Conservation (phyloP, 2,888 invertebrate species). For the Drymonia ruficornis region DNA sequence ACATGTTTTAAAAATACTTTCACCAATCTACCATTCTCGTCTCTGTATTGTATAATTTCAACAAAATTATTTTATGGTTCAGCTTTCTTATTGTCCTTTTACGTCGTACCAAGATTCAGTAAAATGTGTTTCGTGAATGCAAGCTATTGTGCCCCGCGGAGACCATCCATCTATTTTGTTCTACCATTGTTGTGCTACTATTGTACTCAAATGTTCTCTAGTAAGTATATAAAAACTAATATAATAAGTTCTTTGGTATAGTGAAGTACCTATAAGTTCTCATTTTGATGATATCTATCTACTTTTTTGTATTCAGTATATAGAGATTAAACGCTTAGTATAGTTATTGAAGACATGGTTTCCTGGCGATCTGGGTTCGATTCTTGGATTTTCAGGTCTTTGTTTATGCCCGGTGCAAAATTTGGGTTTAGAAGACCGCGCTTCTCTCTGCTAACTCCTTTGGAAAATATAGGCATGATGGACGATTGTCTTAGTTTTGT, state of each 20-base stretch:
- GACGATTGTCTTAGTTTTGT: too few relatives aligned
- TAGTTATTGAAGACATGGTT: too few relatives aligned
- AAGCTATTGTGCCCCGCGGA: slow-evolving; percentile 6
- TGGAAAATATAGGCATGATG: too few relatives aligned
- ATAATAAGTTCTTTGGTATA: not conserved
- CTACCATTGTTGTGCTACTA: not conserved
- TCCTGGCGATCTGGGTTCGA: too few relatives aligned
- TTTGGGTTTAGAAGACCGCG: too few relatives aligned
- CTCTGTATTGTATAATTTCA: not conserved
- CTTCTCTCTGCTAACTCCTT: too few relatives aligned
- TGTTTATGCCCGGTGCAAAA: too few relatives aligned
- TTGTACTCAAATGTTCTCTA: not conserved
- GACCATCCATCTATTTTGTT: slow-evolving; percentile 4
- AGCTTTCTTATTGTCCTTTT: slow-evolving; percentile 4
- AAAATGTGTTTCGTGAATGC: slow-evolving; percentile 8
- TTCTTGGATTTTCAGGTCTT: too few relatives aligned
- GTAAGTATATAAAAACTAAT: slow-evolving; percentile 1
- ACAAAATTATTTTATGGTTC: slow-evolving; percentile 3
- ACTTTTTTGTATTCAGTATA: not conserved
- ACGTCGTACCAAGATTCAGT: slow-evolving; percentile 3
- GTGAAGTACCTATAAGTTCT: not conserved
- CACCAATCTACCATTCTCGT: not conserved
- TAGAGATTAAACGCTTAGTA: not conserved
- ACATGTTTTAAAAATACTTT: not conserved
- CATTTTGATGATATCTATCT: not conserved